Evolutionary conservation across 2,797 vertebrate genomes (phyloP), one percentile per base, ranked within the genome.

Genomic region (Serranus cabrilla): DNA sequence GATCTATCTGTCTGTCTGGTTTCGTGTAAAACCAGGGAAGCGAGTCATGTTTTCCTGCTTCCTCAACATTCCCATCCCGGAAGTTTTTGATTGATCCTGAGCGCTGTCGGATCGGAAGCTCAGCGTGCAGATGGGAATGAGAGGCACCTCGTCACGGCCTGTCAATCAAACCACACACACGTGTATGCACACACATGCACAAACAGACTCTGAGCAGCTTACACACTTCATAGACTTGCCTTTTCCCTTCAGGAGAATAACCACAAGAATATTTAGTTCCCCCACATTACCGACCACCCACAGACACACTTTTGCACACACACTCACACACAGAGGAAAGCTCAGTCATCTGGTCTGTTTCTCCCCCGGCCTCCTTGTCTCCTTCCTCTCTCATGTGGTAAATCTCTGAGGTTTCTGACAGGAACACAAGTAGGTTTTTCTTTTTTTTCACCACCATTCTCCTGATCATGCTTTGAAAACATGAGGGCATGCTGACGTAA

Each of bases 1-100:
- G 54, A 83, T 85, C 78, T 57, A 34, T 60, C 76, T 49, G 75
- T 81, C 86, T 82, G 74, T 83, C 83, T 74, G 51, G 47, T 54
- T 71, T 78, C 57, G 80, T 89, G 89, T 90, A 83, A 88, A 91
- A 88, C 78, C 86, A 92, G 58, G 67, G 80, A 83, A 91, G 84
- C 88, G 85, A 78, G 82, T 90, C 91, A 2, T 93, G 91, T 91
- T 92, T 89, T 89, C 82, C 86, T 74, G 74, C 76, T 87, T 81
- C 60, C 84, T 82, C 76, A 76, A 86, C 82, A 87, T 89, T 91
- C 87, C 85, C 79, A 81, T 89, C 72, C 87, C 42, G 74, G 87
- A 92, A 87, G 85, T 85, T 87, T 91, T 84, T 92, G 91, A 92
- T 92, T 91, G 90, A 91, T 90, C 88, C 59, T 31, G 54, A 76